phyloP scores from a whole-genome alignment of 2,113 vertebrate species.

The Lepidothrix coronata region DNA sequence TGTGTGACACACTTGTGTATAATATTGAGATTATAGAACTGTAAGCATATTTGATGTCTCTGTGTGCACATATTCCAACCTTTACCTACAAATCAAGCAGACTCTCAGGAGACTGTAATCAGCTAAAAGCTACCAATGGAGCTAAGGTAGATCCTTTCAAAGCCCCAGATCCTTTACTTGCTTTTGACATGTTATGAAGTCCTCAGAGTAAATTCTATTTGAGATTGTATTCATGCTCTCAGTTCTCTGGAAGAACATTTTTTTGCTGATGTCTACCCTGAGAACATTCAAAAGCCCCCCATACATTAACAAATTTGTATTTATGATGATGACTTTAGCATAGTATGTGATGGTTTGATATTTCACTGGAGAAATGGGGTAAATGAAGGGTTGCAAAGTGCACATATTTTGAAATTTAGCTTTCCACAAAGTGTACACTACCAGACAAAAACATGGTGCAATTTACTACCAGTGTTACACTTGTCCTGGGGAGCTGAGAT shows the following conservation, averaged over 20 bases:
- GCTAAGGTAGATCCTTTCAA: not conserved
- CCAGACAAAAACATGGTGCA: not conserved
- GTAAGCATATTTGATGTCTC: not conserved
- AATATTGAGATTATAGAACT: not conserved
- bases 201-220: not conserved
- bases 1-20: not conserved
- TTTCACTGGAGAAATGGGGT: not conserved
- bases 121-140: not conserved
- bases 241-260: not conserved
- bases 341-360: not conserved
- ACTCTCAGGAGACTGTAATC: not conserved
- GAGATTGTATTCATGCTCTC: not conserved
- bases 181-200: not conserved
- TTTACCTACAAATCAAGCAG: not conserved
- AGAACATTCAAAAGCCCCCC: not conserved
- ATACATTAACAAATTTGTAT: not conserved
- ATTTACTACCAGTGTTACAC: fast-evolving
- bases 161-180: not conserved
- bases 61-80: not conserved
- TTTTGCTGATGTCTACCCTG: not conserved
- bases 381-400: not conserved
- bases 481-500: not conserved
- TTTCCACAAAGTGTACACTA: not conserved
- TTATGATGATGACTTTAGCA: not conserved
- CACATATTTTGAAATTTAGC: not conserved